These are phyloP conservation scores for Leptopilina drosophilae DNA, from an alignment of 2,888 invertebrate genomes.

Conservation along the genomic window DNA sequence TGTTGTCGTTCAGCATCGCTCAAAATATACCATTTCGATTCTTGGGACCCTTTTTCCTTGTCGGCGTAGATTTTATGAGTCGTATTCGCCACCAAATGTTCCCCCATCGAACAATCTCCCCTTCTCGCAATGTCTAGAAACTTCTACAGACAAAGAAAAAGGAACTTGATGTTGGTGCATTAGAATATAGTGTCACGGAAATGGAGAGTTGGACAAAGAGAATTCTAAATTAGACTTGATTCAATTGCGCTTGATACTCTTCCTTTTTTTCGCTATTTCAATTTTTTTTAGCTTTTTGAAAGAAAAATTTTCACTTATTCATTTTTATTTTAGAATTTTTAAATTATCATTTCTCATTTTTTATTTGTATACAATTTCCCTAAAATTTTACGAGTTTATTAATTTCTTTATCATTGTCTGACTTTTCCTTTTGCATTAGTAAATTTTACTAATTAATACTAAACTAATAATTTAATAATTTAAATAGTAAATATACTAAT, in stretches of 20 bases:
- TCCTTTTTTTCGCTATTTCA: not conserved
- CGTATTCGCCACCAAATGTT: conserved; percentile 65
- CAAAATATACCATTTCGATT: conserved; percentile 60
- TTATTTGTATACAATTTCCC: no score
- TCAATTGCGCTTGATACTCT: not conserved
- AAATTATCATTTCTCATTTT: no score
- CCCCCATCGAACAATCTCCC: conserved; percentile 64
- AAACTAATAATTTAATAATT: no score
- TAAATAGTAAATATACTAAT: no score
- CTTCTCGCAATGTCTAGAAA: conserved; percentile 58
- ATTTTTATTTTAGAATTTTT: no score
- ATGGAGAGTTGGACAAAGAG: conserved; percentile 18
- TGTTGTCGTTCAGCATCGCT: conserved; percentile 60
- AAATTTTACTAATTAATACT: no score
- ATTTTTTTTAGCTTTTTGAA: no score
- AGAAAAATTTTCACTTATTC: no score
- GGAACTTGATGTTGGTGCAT: conserved; percentile 30
- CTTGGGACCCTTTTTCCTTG: conserved; percentile 59
- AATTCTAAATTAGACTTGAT: conserved; percentile 12
- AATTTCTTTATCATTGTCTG: no score
- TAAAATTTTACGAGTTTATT: no score
- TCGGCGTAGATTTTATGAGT: conserved; percentile 67
- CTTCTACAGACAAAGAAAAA: conserved; percentile 55
- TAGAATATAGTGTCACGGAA: conserved; percentile 30
- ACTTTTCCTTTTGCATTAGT: no score